phyloP scores from a whole-genome alignment of 1,140 invertebrate species.

The Penaeus japonicus region DNA sequence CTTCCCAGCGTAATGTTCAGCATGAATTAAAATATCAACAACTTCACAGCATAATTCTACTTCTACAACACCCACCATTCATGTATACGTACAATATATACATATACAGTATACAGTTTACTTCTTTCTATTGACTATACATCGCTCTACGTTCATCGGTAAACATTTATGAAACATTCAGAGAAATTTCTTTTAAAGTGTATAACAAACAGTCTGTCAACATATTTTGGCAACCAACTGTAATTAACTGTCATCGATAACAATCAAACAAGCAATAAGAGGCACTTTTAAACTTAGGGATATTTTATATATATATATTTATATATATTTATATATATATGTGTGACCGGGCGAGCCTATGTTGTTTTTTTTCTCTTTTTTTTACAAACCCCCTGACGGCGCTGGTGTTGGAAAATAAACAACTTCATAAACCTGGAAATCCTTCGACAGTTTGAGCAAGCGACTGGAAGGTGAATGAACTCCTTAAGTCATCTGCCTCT shows the following conservation, averaged over 20 bases:
- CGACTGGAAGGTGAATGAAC: no score
- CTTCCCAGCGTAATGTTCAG: not conserved
- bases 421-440: no score
- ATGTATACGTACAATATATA: not conserved
- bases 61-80: constrained; percentile 14
- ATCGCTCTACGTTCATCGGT: constrained; percentile 29
- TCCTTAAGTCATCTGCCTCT: no score
- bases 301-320: not conserved
- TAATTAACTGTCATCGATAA: constrained; percentile 50
- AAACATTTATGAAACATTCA: constrained; percentile 41
- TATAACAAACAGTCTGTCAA: constrained; percentile 53
- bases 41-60: not conserved
- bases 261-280: constrained; percentile 55
- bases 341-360: no score
- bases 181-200: constrained; percentile 35
- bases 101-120: constrained; percentile 17
- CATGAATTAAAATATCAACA: not conserved
- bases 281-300: constrained; percentile 54
- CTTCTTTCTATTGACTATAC: constrained; percentile 24
- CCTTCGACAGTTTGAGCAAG: no score
- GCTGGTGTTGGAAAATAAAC: no score
- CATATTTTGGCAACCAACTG: constrained; percentile 51
- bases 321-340: not conserved
- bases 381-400: no score
- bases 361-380: no score